Evolutionary conservation across 2,113 vertebrate species (phyloP), one percentile per base, ranked within the genome.

Genomic region (Amphiprion ocellaris): DNA sequence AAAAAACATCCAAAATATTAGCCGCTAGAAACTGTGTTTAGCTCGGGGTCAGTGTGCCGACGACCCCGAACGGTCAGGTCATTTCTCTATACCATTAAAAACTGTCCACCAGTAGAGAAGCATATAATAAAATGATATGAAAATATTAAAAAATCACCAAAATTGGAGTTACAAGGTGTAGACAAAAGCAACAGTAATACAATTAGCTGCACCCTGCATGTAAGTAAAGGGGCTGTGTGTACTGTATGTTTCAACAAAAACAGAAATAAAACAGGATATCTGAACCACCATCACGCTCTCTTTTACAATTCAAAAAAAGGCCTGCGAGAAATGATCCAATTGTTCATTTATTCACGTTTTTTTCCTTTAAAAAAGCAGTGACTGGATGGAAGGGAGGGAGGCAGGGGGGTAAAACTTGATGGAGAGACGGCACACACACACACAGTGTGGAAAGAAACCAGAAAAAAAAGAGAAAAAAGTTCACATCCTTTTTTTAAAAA

Each of bases 401-500:
- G 56, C 94, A 95, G 93, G 94, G 96, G 96, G 30, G 94, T 96
- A 95, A 96, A 95, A 94, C 95, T 95, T 94, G 95, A 97, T 97
- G 97, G 94, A 96, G 96, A 97, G 95, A 97, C 94, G 93, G 96
- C 96, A 96, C 97, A 96, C 59, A 96, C 97, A 97, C 97, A 98
- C 97, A 98, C 96, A 97, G 96, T 98, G 97, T 98, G 97, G 95
- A 98, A 92, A 94, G 90, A 88, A 92, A 94, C 69, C 78, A 84
- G 79, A 71, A 87, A 85, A 85, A 77, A 86, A 79, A 74, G 10
- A 79, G 67, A 87, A 96, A 97, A 97, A 94, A 96, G 96, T 98
- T 98, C 96, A 98, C 97, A 97, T 98, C 97, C 96, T 99, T 97
- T 97, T 89, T 86, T 94, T 55, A 66, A 94, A 98, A 98, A 99